Evolutionary conservation across 2,888 invertebrate species (phyloP).

Genomic region (Platypus cylindrus): DNA sequence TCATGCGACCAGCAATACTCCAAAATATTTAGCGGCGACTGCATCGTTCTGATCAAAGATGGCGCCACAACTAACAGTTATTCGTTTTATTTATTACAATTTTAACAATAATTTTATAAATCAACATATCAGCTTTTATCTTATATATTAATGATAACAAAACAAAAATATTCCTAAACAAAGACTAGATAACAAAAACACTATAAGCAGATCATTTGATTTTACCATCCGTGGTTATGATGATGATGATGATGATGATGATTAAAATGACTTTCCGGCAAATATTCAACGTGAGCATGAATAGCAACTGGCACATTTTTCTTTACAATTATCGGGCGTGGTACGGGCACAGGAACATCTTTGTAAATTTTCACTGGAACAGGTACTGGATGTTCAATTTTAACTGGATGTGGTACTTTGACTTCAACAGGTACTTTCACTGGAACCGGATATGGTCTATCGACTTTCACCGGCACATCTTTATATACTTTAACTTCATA

Average conservation of each 20-base stretch:
- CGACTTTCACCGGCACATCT: conserved; percentile 26
- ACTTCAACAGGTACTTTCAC: conserved; percentile 27
- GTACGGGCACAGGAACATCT: conserved; percentile 34
- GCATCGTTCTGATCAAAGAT: too few species aligned
- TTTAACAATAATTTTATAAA: too few species aligned
- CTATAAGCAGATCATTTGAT: background rate
- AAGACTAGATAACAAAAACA: conserved; percentile 12
- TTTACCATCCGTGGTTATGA: conserved; percentile 8
- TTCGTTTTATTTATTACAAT: too few species aligned
- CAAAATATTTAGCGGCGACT: too few species aligned
- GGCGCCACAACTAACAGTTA: too few species aligned
- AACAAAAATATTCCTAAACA: conserved; percentile 4
- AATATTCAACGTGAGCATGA: conserved; percentile 17
- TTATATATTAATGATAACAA: too few species aligned
- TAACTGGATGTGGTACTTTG: conserved; percentile 27
- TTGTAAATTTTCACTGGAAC: conserved; percentile 38
- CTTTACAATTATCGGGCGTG: conserved; percentile 22
- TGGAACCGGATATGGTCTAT: conserved; percentile 18
- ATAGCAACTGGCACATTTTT: conserved; percentile 19
- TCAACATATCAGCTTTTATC: too few species aligned
- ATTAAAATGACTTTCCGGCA: conserved; percentile 10
- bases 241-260: conserved; percentile 5
- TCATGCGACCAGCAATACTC: too few species aligned
- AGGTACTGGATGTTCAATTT: conserved; percentile 32
- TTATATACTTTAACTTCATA: conserved; percentile 36